phyloP scores from a whole-genome alignment of 2,888 invertebrate genomes.

The Volucella zonaria region DNA sequence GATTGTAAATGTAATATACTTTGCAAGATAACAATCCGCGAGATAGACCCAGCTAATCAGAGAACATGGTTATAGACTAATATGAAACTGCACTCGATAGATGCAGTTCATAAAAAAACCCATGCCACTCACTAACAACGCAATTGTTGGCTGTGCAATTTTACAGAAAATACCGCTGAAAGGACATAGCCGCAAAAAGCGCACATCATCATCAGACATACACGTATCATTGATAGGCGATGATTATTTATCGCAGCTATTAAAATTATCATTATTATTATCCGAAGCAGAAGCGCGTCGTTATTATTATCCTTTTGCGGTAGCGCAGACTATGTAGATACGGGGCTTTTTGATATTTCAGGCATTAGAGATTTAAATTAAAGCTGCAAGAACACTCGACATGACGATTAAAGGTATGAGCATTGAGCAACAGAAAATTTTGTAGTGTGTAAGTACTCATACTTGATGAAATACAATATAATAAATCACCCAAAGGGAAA shows the following conservation, averaged over 20 bases:
- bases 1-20: neutral
- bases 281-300: constrained; percentile 32
- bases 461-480: constrained; percentile 55
- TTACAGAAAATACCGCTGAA: constrained; percentile 36
- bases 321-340: neutral
- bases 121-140: constrained; percentile 7
- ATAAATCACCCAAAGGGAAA: constrained; percentile 67
- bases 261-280: constrained; percentile 68
- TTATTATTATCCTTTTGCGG: constrained; percentile 55
- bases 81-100: constrained; percentile 28
- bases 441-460: neutral
- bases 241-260: constrained; percentile 69
- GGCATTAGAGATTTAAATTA: constrained; percentile 47
- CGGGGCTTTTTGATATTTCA: constrained; percentile 11
- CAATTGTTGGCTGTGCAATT: constrained; percentile 2
- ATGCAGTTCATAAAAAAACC: constrained; percentile 28
- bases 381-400: constrained; percentile 21
- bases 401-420: constrained; percentile 32
- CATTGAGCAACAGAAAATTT: constrained; percentile 6
- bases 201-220: constrained; percentile 29
- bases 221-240: constrained; percentile 55
- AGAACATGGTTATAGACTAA: constrained; percentile 38
- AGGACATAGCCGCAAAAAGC: constrained; percentile 28
- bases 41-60: constrained; percentile 50
- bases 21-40: constrained; percentile 47